phyloP scores from a whole-genome alignment of 2,888 invertebrate genomes.

The Drosophila pseudotakahashii region DNA sequence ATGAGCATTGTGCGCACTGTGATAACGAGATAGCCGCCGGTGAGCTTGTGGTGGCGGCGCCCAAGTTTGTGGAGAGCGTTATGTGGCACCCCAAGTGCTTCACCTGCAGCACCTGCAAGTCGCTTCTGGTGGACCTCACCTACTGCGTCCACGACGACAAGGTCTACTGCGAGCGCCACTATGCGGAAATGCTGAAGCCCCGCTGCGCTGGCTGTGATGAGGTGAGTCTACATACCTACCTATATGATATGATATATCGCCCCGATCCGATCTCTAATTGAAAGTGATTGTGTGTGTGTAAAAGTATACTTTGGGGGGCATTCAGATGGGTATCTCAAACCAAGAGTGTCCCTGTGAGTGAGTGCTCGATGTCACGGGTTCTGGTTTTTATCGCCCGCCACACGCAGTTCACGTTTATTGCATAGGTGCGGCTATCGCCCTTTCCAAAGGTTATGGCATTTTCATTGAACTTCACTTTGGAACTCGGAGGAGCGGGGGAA shows the following conservation, averaged over 20 bases:
- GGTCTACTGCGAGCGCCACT: conserved; percentile 97
- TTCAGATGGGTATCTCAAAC: conserved; percentile 18
- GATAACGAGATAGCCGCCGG: conserved; percentile 91
- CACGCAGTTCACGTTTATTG: conserved; percentile 70
- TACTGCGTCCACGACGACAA: conserved; percentile 96
- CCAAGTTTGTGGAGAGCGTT: conserved; percentile 90
- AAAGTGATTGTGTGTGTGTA: conserved; percentile 42
- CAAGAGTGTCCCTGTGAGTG: conserved; percentile 31
- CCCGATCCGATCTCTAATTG: conserved; percentile 42
- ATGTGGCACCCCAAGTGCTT: conserved; percentile 98
- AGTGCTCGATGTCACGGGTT: conserved; percentile 31
- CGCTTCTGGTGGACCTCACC: conserved; percentile 97
- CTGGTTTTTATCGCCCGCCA: conserved; percentile 64
- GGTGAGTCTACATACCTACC: conserved; percentile 87
- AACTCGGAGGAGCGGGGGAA: conserved; percentile 28
- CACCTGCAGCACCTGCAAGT: conserved; percentile 93
- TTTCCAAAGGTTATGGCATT: conserved; percentile 55
- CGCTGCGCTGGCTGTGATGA: conserved; percentile 99
- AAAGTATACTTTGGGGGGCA: conserved; percentile 41
- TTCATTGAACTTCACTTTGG: conserved; percentile 75
- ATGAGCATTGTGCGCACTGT: conserved; percentile 92
- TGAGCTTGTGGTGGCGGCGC: conserved; percentile 93
- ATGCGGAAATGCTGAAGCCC: conserved; percentile 97
- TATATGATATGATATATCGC: not conserved
- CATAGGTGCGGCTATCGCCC: conserved; percentile 57